phyloP scores from a whole-genome alignment of 2,888 invertebrate species.

The Cryptus viduatorius region DNA sequence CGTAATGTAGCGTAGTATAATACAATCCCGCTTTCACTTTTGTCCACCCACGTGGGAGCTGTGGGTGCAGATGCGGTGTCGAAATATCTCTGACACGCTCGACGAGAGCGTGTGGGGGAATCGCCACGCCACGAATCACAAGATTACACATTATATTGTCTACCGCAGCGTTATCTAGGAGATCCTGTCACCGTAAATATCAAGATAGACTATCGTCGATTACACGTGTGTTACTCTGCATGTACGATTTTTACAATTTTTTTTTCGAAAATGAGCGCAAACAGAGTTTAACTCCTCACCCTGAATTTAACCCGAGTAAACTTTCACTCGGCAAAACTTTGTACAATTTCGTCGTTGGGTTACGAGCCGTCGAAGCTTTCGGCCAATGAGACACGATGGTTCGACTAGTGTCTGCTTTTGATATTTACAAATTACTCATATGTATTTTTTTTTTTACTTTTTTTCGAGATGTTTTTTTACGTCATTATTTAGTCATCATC shows the following conservation, averaged over 20 bases:
- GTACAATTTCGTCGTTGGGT: not conserved
- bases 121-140: conserved; percentile 48
- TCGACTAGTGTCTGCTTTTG: too few relatives aligned
- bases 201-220: not conserved
- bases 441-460: too few relatives aligned
- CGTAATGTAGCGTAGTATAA: conserved; percentile 51
- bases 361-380: not conserved
- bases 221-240: not conserved
- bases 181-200: conserved; percentile 1
- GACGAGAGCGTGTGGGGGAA: conserved; percentile 61
- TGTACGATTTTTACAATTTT: too few relatives aligned
- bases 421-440: too few relatives aligned
- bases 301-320: not conserved
- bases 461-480: too few relatives aligned
- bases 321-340: not conserved
- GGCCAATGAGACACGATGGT: not conserved
- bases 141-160: conserved; percentile 16
- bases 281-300: not conserved
- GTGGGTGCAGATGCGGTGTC: conserved; percentile 67
- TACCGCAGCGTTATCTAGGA: conserved; percentile 6
- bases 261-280: not conserved
- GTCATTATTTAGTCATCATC: too few relatives aligned
- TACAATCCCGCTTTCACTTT: conserved; percentile 77
- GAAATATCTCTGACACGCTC: conserved; percentile 67
- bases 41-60: conserved; percentile 67